Evolutionary conservation across 2,888 invertebrate genomes (phyloP).

Genomic region (Plusia festucae): DNA sequence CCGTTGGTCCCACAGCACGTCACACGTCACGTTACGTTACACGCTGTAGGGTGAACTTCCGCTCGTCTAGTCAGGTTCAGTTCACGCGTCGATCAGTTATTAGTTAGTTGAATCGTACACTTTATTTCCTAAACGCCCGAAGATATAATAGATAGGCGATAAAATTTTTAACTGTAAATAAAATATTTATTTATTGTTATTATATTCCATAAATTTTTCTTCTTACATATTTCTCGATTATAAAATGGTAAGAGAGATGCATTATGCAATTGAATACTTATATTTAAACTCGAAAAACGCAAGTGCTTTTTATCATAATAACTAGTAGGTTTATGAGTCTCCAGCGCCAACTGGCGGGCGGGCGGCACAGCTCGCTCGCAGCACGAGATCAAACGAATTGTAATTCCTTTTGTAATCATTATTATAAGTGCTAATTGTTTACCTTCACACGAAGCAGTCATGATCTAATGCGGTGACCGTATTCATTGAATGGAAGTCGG

Average conservation of each 20-base stretch:
- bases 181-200: constrained; percentile 89
- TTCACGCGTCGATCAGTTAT: constrained; percentile 56
- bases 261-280: constrained; percentile 79
- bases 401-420: constrained; percentile 74
- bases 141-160: constrained; percentile 85
- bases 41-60: constrained; percentile 41
- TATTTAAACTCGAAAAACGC: constrained; percentile 75
- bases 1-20: constrained; percentile 47
- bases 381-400: constrained; percentile 62
- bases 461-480: constrained; percentile 51
- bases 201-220: constrained; percentile 87
- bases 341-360: constrained; percentile 50
- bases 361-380: constrained; percentile 47
- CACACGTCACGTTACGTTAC: constrained; percentile 9
- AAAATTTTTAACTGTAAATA: constrained; percentile 87
- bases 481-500: constrained; percentile 61
- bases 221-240: constrained; percentile 87
- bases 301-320: constrained; percentile 84
- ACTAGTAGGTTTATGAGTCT: constrained; percentile 71
- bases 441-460: constrained; percentile 66
- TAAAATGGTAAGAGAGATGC: constrained; percentile 85
- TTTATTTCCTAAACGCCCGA: constrained; percentile 77
- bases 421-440: constrained; percentile 71
- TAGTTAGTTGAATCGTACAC: constrained; percentile 65
- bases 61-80: constrained; percentile 52